Conservation (phyloP, 2,797 vertebrate species). For the Crenichthys baileyi region DNA sequence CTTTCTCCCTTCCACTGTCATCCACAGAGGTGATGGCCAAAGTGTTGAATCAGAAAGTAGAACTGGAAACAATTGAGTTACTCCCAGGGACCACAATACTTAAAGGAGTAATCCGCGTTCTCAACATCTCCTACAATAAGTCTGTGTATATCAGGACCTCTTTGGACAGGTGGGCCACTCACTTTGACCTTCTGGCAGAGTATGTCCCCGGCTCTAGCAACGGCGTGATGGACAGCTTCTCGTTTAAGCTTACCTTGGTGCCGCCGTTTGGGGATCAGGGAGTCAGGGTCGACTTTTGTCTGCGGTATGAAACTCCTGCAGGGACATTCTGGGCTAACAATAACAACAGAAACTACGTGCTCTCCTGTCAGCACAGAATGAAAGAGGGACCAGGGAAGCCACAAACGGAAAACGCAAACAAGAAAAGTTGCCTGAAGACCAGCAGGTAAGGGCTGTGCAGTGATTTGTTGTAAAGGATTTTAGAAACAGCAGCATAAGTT, state of each 20-base stretch:
- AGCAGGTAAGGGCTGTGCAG: slow-evolving; percentile 81
- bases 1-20: slow-evolving; percentile 81
- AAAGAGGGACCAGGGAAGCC: slow-evolving; percentile 61
- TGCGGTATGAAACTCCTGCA: slow-evolving; percentile 90
- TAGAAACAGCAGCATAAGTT: slow-evolving; percentile 1
- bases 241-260: slow-evolving; percentile 89
- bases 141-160: slow-evolving; percentile 88
- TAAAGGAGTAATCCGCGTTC: slow-evolving; percentile 89
- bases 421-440: slow-evolving; percentile 93
- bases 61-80: slow-evolving; percentile 85
- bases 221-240: slow-evolving; percentile 88
- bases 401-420: slow-evolving; percentile 73
- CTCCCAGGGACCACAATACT: slow-evolving; percentile 85
- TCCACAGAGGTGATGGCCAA: slow-evolving; percentile 81
- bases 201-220: slow-evolving; percentile 88
- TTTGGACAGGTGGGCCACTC: slow-evolving; percentile 89
- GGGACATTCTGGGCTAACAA: slow-evolving; percentile 97
- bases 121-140: slow-evolving; percentile 92
- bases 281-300: slow-evolving; percentile 90
- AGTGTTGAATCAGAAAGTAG: slow-evolving; percentile 85
- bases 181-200: slow-evolving; percentile 92
- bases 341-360: slow-evolving; percentile 85
- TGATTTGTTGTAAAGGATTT: neutral
- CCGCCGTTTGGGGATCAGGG: slow-evolving; percentile 87
- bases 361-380: slow-evolving; percentile 86